Percentiles rank a stretch among this genome's conserved stretches.
Evolutionary conservation across 2,113 vertebrate genomes (phyloP).

Genomic region (Tonatia bakeri): DNA sequence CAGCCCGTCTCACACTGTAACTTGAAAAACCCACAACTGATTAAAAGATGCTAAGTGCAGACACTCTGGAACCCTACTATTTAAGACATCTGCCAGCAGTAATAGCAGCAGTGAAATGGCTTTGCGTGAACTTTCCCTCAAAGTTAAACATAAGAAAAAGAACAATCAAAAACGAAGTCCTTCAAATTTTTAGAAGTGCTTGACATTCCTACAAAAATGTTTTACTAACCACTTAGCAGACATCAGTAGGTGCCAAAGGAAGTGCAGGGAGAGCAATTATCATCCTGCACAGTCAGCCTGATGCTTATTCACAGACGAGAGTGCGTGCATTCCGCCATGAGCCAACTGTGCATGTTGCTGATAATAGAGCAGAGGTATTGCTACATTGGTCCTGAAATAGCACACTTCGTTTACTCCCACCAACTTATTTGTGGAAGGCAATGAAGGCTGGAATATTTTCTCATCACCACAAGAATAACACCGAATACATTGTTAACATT

Average conservation of each 20-base stretch:
- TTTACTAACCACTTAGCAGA: conserved; percentile 82
- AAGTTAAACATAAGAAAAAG: conserved; percentile 74
- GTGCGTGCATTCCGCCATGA: conserved; percentile 78
- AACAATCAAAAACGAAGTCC: conserved; percentile 75
- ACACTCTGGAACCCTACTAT: conserved; percentile 41
- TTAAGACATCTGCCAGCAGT: conserved; percentile 62
- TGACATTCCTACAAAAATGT: conserved; percentile 81
- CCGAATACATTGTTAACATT: conserved; percentile 59
- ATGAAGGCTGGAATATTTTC: conserved; percentile 71
- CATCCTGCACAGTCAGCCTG: conserved; percentile 80
- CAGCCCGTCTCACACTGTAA: conserved; percentile 42
- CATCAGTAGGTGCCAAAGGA: conserved; percentile 83
- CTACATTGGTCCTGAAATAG: conserved; percentile 75
- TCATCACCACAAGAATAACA: conserved; percentile 61
- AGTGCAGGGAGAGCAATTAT: conserved; percentile 83
- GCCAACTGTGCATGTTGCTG: conserved; percentile 80
- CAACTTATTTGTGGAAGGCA: conserved; percentile 75
- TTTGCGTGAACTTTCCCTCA: conserved; percentile 68
- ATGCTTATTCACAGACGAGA: conserved; percentile 84
- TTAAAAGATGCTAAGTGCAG: conserved; percentile 58
- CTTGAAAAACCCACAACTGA: conserved; percentile 56
- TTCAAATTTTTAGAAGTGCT: conserved; percentile 81
- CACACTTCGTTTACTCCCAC: conserved; percentile 71
- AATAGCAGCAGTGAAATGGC: conserved; percentile 45
- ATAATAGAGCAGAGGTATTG: conserved; percentile 76